phyloP scores from a whole-genome alignment of 2,113 vertebrate genomes.

The Bungarus multicinctus region DNA sequence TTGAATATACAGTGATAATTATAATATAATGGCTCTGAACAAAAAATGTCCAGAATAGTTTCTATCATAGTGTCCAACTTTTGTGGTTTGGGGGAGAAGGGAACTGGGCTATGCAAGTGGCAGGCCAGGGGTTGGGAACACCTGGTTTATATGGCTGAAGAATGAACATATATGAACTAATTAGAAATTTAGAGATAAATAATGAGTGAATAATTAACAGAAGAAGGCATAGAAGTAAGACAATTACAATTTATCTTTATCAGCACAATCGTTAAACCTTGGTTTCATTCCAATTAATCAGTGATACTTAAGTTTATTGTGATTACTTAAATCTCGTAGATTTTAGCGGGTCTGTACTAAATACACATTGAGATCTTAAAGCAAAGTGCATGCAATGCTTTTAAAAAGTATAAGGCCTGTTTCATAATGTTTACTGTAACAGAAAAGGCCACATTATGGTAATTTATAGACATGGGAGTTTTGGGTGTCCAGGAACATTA shows the following conservation, averaged over 20 bases:
- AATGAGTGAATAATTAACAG: neutral
- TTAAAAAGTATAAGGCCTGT: neutral
- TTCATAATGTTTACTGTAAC: neutral
- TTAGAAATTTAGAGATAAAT: neutral
- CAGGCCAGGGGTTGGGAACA: neutral
- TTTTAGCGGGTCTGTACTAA: neutral
- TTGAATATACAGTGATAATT: neutral
- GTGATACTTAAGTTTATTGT: neutral
- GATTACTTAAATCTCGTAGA: neutral
- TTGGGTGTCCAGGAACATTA: constrained; percentile 23
- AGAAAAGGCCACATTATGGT: neutral
- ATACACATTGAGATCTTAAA: neutral
- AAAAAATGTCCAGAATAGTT: neutral
- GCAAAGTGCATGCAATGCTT: neutral
- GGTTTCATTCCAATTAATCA: neutral
- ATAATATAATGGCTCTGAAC: neutral
- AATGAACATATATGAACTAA: neutral
- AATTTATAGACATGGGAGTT: constrained; percentile 14
- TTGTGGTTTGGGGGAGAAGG: neutral
- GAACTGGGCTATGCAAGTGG: neutral
- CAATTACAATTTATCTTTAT: neutral
- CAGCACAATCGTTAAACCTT: constrained; percentile 5
- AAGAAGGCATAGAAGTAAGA: constrained; percentile 20
- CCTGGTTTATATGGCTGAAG: neutral
- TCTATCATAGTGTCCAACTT: neutral